These are phyloP conservation scores for Melanotaenia nigrans DNA, from an alignment of 2,797 vertebrate species.

Conservation along the genomic window DNA sequence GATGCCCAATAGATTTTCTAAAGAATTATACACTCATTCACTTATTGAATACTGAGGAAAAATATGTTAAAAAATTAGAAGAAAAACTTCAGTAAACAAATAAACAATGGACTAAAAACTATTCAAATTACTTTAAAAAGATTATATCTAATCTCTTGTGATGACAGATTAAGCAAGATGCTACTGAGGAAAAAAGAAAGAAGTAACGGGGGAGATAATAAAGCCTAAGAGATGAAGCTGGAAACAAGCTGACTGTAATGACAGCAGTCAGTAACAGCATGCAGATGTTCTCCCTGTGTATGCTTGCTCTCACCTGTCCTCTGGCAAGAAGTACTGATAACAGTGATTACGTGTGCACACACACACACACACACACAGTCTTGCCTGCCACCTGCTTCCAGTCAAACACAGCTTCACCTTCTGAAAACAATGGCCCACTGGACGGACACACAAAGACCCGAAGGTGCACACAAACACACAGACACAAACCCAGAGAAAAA, in stretches of 20 bases:
- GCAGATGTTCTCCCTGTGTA: slow-evolving; percentile 66
- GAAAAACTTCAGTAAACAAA: no score
- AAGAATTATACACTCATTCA: not conserved
- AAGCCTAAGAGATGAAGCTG: slow-evolving; percentile 29
- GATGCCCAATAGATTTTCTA: not conserved
- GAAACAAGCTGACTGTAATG: slow-evolving; percentile 19
- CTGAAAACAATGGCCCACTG: slow-evolving; percentile 78
- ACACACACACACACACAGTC: slow-evolving; percentile 46
- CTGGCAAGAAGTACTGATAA: slow-evolving; percentile 73
- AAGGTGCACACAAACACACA: slow-evolving; percentile 47
- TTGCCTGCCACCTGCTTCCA: slow-evolving; percentile 83
- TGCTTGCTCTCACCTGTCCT: slow-evolving; percentile 74
- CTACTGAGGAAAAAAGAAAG: slow-evolving; percentile 6
- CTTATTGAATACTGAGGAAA: not conserved
- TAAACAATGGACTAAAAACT: no score
- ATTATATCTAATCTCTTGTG: not conserved
- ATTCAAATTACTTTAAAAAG: not conserved
- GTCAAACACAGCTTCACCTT: slow-evolving; percentile 84
- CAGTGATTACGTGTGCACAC: slow-evolving; percentile 63
- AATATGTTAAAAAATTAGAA: not conserved
- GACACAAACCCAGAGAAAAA: slow-evolving; percentile 43
- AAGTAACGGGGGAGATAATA: slow-evolving; percentile 19
- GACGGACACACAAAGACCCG: slow-evolving; percentile 70
- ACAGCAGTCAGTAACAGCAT: slow-evolving; percentile 56
- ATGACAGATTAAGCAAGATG: not conserved